These are phyloP conservation scores for Scelioninae gen. 1 DNA, from an alignment of 2,888 invertebrate species.

Conservation along the genomic window DNA sequence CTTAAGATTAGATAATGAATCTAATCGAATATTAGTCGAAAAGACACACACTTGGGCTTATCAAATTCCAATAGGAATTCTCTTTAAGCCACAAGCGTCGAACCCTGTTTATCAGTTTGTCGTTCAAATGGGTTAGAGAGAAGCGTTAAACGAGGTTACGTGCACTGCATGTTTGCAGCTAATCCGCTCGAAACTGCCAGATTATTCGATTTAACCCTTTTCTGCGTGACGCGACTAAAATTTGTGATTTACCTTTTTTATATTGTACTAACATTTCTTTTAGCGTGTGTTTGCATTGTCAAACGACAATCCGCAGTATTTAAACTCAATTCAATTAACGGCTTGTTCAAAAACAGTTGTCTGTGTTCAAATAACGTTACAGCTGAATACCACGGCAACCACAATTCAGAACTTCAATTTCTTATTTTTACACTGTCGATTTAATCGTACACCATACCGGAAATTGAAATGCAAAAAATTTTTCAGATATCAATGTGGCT, in stretches of 20 bases:
- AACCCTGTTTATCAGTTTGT: conserved; percentile 70
- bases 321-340: conserved; percentile 39
- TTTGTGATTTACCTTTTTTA: conserved; percentile 56
- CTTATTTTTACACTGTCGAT: too few species aligned
- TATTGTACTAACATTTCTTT: conserved; percentile 36
- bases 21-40: conserved; percentile 60
- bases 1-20: conserved; percentile 26
- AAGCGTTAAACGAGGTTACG: conserved; percentile 73
- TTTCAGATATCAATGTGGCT: too few species aligned
- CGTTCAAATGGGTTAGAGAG: conserved; percentile 68
- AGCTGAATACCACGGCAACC: too few species aligned
- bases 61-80: conserved; percentile 66
- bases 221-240: conserved; percentile 69
- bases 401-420: too few species aligned
- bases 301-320: conserved; percentile 32
- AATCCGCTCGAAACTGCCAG: conserved; percentile 76
- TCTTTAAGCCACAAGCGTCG: conserved; percentile 64
- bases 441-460: too few species aligned
- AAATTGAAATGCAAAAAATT: too few species aligned
- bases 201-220: conserved; percentile 75
- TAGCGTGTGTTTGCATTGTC: conserved; percentile 47
- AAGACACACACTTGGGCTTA: conserved; percentile 52
- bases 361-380: too few species aligned
- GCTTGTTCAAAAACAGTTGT: conserved; percentile 40
- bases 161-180: conserved; percentile 75